Conservation (phyloP, 2,797 vertebrate species). For the Darevskia nairensis region DNA sequence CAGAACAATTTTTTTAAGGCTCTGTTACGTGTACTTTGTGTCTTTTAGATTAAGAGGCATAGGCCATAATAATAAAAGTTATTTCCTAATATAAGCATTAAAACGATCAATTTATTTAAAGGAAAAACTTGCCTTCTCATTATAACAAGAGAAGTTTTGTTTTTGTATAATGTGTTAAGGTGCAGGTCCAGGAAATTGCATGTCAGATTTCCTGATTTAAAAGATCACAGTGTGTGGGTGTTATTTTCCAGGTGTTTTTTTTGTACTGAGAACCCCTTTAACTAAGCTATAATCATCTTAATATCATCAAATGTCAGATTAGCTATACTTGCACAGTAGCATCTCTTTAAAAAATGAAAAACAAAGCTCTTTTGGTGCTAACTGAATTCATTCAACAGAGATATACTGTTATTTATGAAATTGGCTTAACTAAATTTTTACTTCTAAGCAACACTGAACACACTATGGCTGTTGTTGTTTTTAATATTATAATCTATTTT, state of each 20-base stretch:
- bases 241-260: background rate
- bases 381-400: background rate
- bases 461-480: constrained; percentile 4
- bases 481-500: background rate
- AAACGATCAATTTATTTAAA: background rate
- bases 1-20: no score
- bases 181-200: background rate
- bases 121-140: background rate
- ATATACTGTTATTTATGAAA: background rate
- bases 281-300: constrained; percentile 29
- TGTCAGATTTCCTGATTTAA: constrained; percentile 1
- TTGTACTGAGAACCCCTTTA: background rate
- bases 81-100: background rate
- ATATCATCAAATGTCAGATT: background rate
- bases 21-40: background rate
- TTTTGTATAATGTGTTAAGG: background rate
- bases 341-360: background rate
- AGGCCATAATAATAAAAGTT: background rate
- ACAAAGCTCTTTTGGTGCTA: background rate
- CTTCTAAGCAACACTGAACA: background rate
- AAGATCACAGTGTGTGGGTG: background rate
- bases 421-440: background rate
- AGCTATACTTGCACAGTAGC: background rate
- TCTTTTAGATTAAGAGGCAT: background rate
- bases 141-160: background rate